These are phyloP conservation scores for Eclectus roratus DNA, from an alignment of 2,113 vertebrate genomes.

Conservation along the genomic window DNA sequence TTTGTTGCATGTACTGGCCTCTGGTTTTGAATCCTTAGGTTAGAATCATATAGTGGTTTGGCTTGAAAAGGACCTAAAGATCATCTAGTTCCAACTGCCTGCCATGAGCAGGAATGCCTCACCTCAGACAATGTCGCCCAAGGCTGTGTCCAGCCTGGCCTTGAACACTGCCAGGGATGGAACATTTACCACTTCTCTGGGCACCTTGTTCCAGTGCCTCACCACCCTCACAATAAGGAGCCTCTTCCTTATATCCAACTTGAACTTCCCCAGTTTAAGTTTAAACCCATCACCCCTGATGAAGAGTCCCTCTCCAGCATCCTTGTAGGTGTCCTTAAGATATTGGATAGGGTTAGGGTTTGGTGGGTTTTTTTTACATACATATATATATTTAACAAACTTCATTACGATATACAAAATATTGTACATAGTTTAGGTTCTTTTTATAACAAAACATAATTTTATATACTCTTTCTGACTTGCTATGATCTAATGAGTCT, in stretches of 20 bases:
- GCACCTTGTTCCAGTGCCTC: not conserved
- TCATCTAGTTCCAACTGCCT: not conserved
- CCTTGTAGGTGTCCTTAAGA: not conserved
- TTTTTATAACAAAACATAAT: not conserved
- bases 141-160: not conserved
- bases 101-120: not conserved
- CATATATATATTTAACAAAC: not conserved
- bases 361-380: no score
- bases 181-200: not conserved
- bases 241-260: not conserved
- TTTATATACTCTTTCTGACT: not conserved
- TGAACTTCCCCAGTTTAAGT: not conserved
- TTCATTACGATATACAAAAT: not conserved
- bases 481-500: not conserved
- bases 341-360: not conserved
- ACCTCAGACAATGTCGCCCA: fast-evolving
- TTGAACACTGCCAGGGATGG: not conserved
- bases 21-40: not conserved
- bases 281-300: not conserved
- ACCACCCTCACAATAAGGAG: not conserved
- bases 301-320: not conserved
- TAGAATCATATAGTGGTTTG: not conserved
- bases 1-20: not conserved
- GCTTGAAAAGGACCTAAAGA: not conserved
- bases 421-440: not conserved